Base-by-base conservation (phyloP, 2,113 vertebrate genomes). In the Recurvirostra avosetta region DNA sequence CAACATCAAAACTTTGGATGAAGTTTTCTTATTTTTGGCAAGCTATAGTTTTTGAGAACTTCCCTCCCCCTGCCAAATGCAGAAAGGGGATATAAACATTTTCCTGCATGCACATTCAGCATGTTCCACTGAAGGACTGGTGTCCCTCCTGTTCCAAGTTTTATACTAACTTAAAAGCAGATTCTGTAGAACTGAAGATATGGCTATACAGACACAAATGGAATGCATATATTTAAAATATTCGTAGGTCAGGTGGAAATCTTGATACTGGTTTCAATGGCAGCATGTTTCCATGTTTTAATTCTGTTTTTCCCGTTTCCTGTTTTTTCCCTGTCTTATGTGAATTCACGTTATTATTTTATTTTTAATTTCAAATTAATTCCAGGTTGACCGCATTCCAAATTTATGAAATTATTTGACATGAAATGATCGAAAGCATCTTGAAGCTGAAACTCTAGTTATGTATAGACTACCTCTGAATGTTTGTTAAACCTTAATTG, bases 301-400 rank as follows among this genome's bases (percentile, higher is more conserved):
- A 7, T 56, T 80, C 15, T 55, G 5, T 2, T 61, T 82, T 76
- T 85, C 11, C 8, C n/a, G 5, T n/a, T 43, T 36, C 30, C 5
- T 15, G 8, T 5, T 21, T 40, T 32, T 0, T 0, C 4, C 22
- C 9, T 15, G 3, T 74, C 32, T 38, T 41, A n/a, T 1, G 2
- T 68, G 36, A 75, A 58, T 49, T 75, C 9, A 50, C 11, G 15
- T n/a, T 71, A 45, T 59, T 61, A 11, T 49, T 86, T 55, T 61
- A 7, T 38, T 90, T 80, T 82, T 61, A 56, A 65, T 41, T 34
- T 36, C 12, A 67, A 88, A 68, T 34, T 18, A 79, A n/a, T 61
- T 58, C 4, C 19, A 62, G 12, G 6, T 32, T 61, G 29, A 56
- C 23, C 2, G 0, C 49, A 50, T 83, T 81, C 0, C 1, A 75